Evolutionary conservation across 2,797 vertebrate genomes (phyloP).

Genomic region (Siniperca obscura): DNA sequence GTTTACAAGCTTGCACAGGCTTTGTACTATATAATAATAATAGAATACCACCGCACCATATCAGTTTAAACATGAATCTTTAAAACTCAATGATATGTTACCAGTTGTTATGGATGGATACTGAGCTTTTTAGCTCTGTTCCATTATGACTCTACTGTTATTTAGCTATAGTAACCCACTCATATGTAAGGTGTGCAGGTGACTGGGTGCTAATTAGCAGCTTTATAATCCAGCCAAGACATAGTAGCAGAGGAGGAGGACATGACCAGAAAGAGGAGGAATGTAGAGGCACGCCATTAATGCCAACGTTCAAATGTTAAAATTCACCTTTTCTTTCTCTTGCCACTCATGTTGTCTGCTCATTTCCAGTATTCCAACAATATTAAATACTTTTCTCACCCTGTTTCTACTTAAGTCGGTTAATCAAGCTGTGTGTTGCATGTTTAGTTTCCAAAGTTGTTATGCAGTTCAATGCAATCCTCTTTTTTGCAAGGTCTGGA

Average conservation of each 20-base stretch:
- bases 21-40: neutral
- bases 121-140: neutral
- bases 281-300: slow-evolving; percentile 18
- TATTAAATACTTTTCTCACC: neutral
- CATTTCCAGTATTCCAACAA: neutral
- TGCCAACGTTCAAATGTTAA: slow-evolving; percentile 4
- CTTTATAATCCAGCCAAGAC: slow-evolving; percentile 69
- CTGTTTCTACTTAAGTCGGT: neutral
- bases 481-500: neutral
- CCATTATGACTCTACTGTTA: neutral
- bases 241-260: slow-evolving; percentile 32
- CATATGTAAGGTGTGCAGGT: slow-evolving; percentile 57
- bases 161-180: slow-evolving; percentile 38
- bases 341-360: neutral
- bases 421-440: too few species aligned
- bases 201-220: slow-evolving; percentile 73
- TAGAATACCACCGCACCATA: neutral
- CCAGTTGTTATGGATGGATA: neutral
- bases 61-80: neutral
- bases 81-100: neutral
- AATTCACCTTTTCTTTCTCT: slow-evolving; percentile 35
- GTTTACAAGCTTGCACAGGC: neutral
- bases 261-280: neutral
- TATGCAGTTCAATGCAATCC: neutral
- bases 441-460: neutral